Evolutionary conservation across 2,113 vertebrate genomes (phyloP), one percentile per base, ranked within the genome.

Genomic region (Elephas maximus): DNA sequence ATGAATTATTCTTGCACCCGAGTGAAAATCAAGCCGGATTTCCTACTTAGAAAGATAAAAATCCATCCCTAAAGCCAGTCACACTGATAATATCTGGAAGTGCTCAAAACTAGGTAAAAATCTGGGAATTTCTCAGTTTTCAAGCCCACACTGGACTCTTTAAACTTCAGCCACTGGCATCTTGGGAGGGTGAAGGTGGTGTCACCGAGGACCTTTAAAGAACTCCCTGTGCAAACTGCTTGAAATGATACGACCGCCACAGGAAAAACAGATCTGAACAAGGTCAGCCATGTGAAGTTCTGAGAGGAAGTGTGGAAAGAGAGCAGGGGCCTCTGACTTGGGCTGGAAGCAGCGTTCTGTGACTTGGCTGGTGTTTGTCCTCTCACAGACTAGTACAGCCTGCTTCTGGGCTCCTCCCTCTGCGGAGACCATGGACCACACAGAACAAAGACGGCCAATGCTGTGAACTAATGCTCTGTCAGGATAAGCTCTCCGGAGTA

Each of bases 301-400:
- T 95, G 18, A 94, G 96, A 95, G 53, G 83, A 95, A 96, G 96
- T 17, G 45, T 83, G 96, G 71, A 94, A 96, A 95, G 53, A 89
- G 93, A 91, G 67, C 17, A 37, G 41, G 23, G 23, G 76, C 76
- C 78, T 93, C 53, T 45, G 88, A 33, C 79, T 81, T 23, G 0
- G 91, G 85, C 63, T 84, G 96, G 77, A 94, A 53, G 82, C 83
- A 9, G 8, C 62, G 57, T 20, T 73, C 93, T 82, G 80, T 37
- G 92, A 78, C 78, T 90, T 86, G 97, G 90, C 91, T 84, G 17
- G 7, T 1, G 2, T 80, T 88, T 77, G 89, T 91, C 83, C 93
- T 67, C 69, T 15, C 8, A 76, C 83, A 94, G 92, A 90, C 89
- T 86, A 94, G n/a, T 21, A 3, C 78, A 3, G 87, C 51, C 1